Base-by-base conservation (phyloP, 2,113 vertebrate species). In the Thamnophis sirtalis region DNA sequence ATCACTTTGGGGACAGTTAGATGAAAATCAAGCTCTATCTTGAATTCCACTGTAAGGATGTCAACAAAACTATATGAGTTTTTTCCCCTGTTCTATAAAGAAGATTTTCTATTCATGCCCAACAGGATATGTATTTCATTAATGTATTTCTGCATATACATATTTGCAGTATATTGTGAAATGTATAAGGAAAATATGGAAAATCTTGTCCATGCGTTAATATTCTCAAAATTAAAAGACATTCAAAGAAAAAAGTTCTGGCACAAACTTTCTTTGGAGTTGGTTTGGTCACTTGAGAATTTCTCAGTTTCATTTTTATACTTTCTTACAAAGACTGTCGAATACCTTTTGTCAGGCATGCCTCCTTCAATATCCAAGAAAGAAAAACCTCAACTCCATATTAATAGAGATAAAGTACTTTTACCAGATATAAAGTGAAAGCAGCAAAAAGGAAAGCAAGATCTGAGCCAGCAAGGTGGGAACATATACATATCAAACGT, bases 221-320 rank as follows among this genome's bases (percentile, higher is more conserved):
- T 93, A 8, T 68, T 80, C 48, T 50, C 13, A 51, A 58, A 7
- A 33, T 85, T 26, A 48, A 60, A 93, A 88, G n/a, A 63, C n/a
- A 53, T 60, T 91, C 89, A 91, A 88, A n/a, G 49, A 85, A 88
- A 89, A 58, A 50, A 15, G 22, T 68, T 73, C 28, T 68, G 48
- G n/a, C 43, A 22, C 28, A 90, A 91, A 93, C 68, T 60, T 84
- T 60, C 68, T 88, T 93, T 38, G 51, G 33, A 93, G 73, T 68
- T 63, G 63, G 19, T 53, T 93, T 93, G 28, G 54, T 85, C 68
- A 54, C 86, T 88, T 89, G 89, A 91, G 86, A 91, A 26, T 86
- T 54, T 60, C 58, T 73, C 54, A 63, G 86, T 55, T 63, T 84
- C 55, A 3, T 91, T 88, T 91, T 85, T 55, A 54, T 54, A 56